These are phyloP conservation scores for Aethes cnicana DNA, from an alignment of 2,888 invertebrate species.

Conservation along the genomic window DNA sequence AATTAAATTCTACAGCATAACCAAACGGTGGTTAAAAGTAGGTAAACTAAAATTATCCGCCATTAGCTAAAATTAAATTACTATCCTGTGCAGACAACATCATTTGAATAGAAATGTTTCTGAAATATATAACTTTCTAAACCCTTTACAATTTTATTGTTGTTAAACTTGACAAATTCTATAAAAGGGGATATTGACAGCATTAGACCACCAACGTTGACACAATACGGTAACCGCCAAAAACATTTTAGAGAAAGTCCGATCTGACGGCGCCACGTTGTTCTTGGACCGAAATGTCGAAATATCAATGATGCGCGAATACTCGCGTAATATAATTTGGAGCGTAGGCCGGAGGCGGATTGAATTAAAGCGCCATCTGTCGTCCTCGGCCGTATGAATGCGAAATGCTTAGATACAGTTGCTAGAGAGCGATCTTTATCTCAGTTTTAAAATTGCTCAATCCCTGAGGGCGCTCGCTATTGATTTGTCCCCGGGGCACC, in stretches of 20 bases:
- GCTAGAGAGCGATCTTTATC: conserved; percentile 76
- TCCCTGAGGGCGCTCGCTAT: conserved; percentile 70
- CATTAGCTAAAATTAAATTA: too few relatives aligned
- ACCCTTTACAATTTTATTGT: too few relatives aligned
- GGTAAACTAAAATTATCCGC: too few relatives aligned
- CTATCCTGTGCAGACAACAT: too few relatives aligned
- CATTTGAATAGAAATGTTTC: too few relatives aligned
- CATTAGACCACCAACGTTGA: conserved; percentile 1
- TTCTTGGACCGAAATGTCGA: conserved; percentile 69
- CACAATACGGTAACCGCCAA: conserved; percentile 28
- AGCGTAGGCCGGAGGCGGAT: conserved; percentile 78
- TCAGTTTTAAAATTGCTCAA: conserved; percentile 80
- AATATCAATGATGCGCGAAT: conserved; percentile 83
- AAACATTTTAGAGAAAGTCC: conserved; percentile 40
- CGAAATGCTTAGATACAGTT: conserved; percentile 75
- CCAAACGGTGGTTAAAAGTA: too few relatives aligned
- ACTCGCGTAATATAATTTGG: conserved; percentile 78
- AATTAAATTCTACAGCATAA: too few relatives aligned
- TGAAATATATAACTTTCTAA: too few relatives aligned
- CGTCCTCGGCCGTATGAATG: conserved; percentile 77
- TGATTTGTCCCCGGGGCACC: conserved; percentile 74
- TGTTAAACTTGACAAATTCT: too few relatives aligned
- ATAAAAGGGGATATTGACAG: too few relatives aligned
- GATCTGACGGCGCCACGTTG: conserved; percentile 45
- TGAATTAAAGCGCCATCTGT: conserved; percentile 81